Conservation (phyloP, 2,888 invertebrate species). For the Ariolimax columbianus region DNA sequence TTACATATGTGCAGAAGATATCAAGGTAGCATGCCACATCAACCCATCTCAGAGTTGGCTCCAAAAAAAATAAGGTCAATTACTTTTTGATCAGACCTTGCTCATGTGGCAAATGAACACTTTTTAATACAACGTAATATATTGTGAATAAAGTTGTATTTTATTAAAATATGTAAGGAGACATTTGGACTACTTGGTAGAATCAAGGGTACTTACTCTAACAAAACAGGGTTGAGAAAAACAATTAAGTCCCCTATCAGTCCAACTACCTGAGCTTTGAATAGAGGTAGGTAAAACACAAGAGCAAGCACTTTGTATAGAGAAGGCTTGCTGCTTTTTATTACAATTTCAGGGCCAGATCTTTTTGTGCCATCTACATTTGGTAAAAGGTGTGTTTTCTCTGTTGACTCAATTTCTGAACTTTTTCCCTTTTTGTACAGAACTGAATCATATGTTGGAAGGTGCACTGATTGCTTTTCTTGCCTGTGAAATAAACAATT, state of each 20-base stretch:
- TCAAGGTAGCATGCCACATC: no score
- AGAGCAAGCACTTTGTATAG: constrained; percentile 28
- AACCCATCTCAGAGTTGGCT: no score
- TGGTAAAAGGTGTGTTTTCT: constrained; percentile 33
- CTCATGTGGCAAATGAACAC: no score
- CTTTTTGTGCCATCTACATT: neutral
- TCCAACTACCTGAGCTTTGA: constrained; percentile 50
- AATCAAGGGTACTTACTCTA: constrained; percentile 38
- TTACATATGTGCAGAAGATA: no score
- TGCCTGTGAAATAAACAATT: constrained; percentile 15
- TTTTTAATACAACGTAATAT: no score
- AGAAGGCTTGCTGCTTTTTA: constrained; percentile 16
- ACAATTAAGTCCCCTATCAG: constrained; percentile 34
- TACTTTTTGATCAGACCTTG: no score
- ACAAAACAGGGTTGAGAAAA: constrained; percentile 45
- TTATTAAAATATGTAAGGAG: no score
- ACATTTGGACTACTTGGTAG: no score
- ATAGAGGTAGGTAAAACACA: constrained; percentile 37
- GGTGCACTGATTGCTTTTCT: neutral
- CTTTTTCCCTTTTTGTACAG: neutral
- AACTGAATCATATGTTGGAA: constrained; percentile 18
- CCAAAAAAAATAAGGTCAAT: no score
- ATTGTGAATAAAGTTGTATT: no score
- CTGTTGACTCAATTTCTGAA: constrained; percentile 25
- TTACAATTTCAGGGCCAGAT: neutral